Base-by-base conservation (phyloP, 2,113 vertebrate species). In the Camelus bactrianus region DNA sequence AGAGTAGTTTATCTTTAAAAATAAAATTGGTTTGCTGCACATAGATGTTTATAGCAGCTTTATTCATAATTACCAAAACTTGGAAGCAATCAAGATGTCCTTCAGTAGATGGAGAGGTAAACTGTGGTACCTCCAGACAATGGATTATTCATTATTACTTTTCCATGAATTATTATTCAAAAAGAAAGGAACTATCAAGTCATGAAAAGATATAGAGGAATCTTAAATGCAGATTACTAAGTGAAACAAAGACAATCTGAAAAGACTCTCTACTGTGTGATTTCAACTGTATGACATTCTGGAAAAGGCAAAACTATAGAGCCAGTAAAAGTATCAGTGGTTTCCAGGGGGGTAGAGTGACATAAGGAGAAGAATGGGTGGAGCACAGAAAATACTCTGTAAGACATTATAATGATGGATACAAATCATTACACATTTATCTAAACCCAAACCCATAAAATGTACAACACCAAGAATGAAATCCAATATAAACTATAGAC, bases 1-100 rank as follows among this genome's bases (percentile, higher is more conserved):
- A 89, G 22, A 73, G 70, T 28, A 54, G 19, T 84, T 94, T 96
- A 52, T 35, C 6, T 95, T 92, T 46, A 46, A 73, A 72, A 92
- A 83, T 38, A 19, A 42, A 42, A 42, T 42, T 54, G 30, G 3
- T 84, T 90, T 85, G 19, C 9, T 94, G 16, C 14, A 77, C 11
- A 42, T 20, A 91, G 20, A 70, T 60, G 32, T 60, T 24, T 83
- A 13, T 95, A 91, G 54, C 30, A 95, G 14, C 32, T 84, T 84
- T 84, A 76, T 60, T 91, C 73, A 67, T 83, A 84, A 50, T 77
- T 38, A 90, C n/a, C 24, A 26, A 50, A 58, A 69, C 38, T 84
- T 77, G 50, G 14, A 77, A 90, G 50, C 17, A 67, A 50, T 0
- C 14, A 52, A 42, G 16, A 65, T 65, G 17, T 48, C 24, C 17